These are phyloP conservation scores for Conger conger DNA, from an alignment of 2,113 vertebrate genomes.

Conservation along the genomic window DNA sequence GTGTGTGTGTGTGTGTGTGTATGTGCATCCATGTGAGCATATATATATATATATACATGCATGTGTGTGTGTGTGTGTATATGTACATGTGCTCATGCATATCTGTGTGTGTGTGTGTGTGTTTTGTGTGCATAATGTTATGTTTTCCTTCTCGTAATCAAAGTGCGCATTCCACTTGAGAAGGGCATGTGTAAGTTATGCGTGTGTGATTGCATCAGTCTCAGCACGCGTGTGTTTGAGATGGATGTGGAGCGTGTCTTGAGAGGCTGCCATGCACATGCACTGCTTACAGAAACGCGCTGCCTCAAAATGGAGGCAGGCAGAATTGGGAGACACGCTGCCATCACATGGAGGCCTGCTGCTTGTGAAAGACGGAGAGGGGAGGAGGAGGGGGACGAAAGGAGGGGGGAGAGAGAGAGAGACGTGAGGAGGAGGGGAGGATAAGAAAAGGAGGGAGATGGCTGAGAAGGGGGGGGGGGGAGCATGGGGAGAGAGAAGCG, in stretches of 20 bases:
- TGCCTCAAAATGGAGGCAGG: slow-evolving; percentile 6
- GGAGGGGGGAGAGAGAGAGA: neutral
- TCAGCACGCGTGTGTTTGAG: neutral
- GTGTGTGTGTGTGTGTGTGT: neutral
- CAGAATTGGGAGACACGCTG: slow-evolving; percentile 17
- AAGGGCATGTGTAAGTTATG: neutral
- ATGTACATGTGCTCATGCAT: too few species aligned
- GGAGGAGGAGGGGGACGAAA: slow-evolving; percentile 6
- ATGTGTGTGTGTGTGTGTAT: neutral
- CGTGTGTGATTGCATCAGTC: neutral
- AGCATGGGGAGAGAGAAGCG: slow-evolving; percentile 36
- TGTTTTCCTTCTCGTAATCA: neutral
- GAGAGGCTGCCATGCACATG: neutral
- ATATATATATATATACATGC: neutral
- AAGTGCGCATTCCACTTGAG: neutral
- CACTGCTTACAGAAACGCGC: neutral
- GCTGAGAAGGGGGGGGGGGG: slow-evolving; percentile 27
- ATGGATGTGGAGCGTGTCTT: neutral
- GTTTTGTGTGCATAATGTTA: too few species aligned
- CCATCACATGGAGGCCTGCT: slow-evolving; percentile 23
- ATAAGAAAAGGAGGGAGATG: slow-evolving; percentile 23
- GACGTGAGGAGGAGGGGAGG: slow-evolving; percentile 25
- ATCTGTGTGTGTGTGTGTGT: too few species aligned
- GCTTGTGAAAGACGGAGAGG: neutral
- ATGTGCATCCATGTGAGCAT: neutral